These are phyloP conservation scores for Cuculus canorus DNA, from an alignment of 2,797 vertebrate species.

Conservation along the genomic window DNA sequence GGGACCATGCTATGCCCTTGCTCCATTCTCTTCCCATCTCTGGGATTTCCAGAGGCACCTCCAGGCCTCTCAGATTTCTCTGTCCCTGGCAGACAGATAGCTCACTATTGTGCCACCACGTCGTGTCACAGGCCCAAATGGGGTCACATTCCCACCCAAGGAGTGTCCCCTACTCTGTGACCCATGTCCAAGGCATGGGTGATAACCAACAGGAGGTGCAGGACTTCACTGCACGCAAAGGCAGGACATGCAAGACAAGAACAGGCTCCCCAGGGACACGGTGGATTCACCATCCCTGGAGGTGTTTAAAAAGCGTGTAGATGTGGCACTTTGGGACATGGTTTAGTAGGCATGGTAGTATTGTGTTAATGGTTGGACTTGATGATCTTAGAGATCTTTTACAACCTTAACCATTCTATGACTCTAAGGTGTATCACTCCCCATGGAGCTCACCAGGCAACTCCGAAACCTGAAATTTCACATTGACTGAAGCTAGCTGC, in stretches of 20 bases:
- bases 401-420: too few species aligned
- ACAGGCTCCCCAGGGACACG: too few species aligned
- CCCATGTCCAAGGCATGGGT: too few species aligned
- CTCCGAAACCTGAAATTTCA: not conserved
- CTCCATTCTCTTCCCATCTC: not conserved
- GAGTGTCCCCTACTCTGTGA: not conserved
- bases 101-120: not conserved
- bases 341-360: too few species aligned
- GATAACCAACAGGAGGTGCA: not conserved
- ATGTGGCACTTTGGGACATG: too few species aligned
- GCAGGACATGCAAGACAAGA: not conserved
- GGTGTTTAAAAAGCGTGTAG: too few species aligned
- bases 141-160: not conserved
- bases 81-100: not conserved
- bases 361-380: too few species aligned
- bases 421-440: not conserved
- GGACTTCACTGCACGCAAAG: not conserved
- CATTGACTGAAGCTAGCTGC: not conserved
- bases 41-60: not conserved
- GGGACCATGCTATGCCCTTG: rapidly evolving
- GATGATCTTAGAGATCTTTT: too few species aligned
- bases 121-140: not conserved
- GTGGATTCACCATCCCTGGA: too few species aligned
- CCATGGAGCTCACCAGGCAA: not conserved
- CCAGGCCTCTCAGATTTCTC: not conserved